Evolutionary conservation across 2,888 invertebrate genomes (phyloP).

Genomic region (Volucella zonaria): DNA sequence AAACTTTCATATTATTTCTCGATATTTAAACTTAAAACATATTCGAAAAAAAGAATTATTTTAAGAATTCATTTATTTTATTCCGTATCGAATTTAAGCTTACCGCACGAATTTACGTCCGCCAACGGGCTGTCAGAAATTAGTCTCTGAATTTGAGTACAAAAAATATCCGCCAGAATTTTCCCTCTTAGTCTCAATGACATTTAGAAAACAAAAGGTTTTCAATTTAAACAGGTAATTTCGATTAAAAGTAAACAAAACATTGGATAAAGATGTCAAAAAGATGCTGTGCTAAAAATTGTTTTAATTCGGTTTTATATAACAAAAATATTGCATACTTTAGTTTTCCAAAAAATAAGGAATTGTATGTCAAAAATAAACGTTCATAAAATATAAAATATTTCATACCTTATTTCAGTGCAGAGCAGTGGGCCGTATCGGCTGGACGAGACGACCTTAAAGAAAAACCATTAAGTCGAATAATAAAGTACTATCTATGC

Average conservation of each 20-base stretch:
- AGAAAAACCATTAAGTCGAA: slow-evolving; percentile 40
- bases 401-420: slow-evolving; percentile 11
- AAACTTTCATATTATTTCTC: too few relatives aligned
- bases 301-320: slow-evolving; percentile 74
- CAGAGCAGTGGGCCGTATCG: slow-evolving; percentile 54
- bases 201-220: neutral
- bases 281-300: slow-evolving; percentile 74
- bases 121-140: too few relatives aligned
- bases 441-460: slow-evolving; percentile 58
- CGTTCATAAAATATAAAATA: too few relatives aligned
- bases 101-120: too few relatives aligned
- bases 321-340: slow-evolving; percentile 73
- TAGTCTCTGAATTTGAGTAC: too few relatives aligned
- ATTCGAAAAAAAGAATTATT: too few relatives aligned
- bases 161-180: too few relatives aligned
- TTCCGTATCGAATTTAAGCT: too few relatives aligned
- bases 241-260: neutral
- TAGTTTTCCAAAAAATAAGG: slow-evolving; percentile 74
- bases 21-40: too few relatives aligned
- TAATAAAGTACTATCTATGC: slow-evolving; percentile 63
- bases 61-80: too few relatives aligned
- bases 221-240: neutral
- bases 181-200: neutral
- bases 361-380: slow-evolving; percentile 69
- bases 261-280: slow-evolving; percentile 67